phyloP scores from a whole-genome alignment of 2,113 vertebrate species.

The Xiphorhynchus elegans region DNA sequence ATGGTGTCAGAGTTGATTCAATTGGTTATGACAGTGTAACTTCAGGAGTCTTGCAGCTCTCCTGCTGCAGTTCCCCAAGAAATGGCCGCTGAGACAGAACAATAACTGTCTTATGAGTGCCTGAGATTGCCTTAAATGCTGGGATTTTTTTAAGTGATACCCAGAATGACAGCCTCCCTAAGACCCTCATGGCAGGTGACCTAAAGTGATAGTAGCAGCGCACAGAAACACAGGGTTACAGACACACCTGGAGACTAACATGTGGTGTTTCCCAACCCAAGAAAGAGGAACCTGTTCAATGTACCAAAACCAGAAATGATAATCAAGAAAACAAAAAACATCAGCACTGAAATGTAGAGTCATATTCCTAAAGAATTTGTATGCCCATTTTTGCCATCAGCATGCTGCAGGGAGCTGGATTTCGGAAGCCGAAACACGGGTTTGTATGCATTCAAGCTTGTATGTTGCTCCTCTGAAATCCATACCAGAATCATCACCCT shows the following conservation, averaged over 20 bases:
- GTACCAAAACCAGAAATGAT: not conserved
- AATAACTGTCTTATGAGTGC: not conserved
- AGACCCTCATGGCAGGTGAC: not conserved
- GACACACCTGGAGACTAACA: not conserved
- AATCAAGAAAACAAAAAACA: not conserved
- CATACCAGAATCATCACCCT: not conserved
- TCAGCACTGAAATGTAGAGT: not conserved
- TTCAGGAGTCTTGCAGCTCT: not conserved
- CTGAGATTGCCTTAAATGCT: not conserved
- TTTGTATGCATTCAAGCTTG: not conserved
- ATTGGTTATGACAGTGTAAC: not conserved
- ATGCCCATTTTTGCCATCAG: not conserved
- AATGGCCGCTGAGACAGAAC: not conserved
- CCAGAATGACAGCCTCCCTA: not conserved
- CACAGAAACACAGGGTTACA: not conserved
- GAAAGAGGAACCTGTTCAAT: not conserved
- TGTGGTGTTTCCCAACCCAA: accelerated
- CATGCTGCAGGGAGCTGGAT: not conserved
- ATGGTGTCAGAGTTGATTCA: not conserved
- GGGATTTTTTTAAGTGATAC: not conserved
- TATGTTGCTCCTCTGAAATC: not conserved
- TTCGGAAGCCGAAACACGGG: not conserved
- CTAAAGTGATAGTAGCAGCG: not conserved
- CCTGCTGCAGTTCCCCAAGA: not conserved
- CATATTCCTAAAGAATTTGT: not conserved